phyloP scores from a whole-genome alignment of 2,797 vertebrate genomes.

The Dromococcyx pavoninus region DNA sequence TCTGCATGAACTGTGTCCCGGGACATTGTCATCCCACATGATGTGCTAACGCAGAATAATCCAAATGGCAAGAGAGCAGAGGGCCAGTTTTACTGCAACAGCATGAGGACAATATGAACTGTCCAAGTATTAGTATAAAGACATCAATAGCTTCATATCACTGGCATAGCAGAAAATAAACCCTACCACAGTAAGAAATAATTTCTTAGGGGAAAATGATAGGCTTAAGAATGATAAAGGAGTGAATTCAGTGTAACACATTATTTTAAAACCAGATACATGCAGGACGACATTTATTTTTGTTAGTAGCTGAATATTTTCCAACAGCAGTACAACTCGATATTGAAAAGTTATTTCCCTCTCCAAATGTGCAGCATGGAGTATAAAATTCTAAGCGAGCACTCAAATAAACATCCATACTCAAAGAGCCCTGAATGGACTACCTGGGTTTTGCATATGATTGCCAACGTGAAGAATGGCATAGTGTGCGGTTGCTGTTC shows the following conservation, averaged over 20 bases:
- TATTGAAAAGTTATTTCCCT: background rate
- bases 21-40: background rate
- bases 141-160: background rate
- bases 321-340: background rate
- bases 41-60: background rate
- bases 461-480: background rate
- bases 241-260: background rate
- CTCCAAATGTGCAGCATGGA: background rate
- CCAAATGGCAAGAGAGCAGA: background rate
- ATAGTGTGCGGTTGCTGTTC: background rate
- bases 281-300: background rate
- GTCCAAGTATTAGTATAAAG: background rate
- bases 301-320: background rate
- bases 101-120: background rate
- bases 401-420: rapidly evolving
- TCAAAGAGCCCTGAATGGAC: background rate
- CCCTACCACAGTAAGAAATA: background rate
- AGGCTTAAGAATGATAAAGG: background rate
- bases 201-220: background rate
- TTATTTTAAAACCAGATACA: background rate
- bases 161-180: background rate
- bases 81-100: background rate
- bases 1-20: background rate
- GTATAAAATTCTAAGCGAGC: background rate
- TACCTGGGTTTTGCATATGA: background rate